phyloP scores from a whole-genome alignment of 2,797 vertebrate genomes.

The Varecia variegata region DNA sequence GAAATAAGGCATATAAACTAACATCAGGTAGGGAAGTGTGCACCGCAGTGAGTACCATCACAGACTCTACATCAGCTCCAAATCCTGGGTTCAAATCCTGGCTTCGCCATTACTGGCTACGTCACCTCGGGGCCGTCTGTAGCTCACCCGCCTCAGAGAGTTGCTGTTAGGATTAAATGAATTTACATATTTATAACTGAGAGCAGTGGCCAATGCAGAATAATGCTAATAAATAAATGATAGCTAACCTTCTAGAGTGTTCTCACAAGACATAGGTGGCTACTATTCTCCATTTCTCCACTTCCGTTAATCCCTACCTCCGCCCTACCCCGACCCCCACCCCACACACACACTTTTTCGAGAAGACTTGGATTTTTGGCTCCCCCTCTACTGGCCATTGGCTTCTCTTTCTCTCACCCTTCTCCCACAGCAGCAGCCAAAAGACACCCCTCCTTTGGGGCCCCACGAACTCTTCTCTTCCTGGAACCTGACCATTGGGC shows the following conservation, averaged over 20 bases:
- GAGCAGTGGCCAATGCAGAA: not conserved
- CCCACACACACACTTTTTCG: too few species aligned
- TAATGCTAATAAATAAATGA: not conserved
- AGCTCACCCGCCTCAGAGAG: not conserved
- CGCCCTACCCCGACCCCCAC: accelerated
- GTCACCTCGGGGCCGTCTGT: not conserved
- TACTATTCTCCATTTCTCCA: not conserved
- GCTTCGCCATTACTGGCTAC: not conserved
- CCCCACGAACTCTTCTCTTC: not conserved
- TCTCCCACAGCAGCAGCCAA: not conserved
- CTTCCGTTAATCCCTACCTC: not conserved
- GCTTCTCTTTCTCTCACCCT: not conserved
- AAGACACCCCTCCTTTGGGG: not conserved
- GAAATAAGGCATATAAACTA: not conserved
- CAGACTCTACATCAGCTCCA: not conserved
- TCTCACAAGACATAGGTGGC: not conserved
- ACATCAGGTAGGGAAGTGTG: accelerated
- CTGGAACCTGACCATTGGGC: not conserved
- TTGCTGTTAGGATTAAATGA: not conserved
- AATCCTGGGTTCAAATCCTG: not conserved
- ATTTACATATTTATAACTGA: not conserved
- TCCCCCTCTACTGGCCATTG: not conserved
- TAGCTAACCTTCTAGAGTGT: not conserved
- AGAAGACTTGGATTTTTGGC: not conserved
- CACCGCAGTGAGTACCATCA: not conserved